These are phyloP conservation scores for Zaprionus africanus DNA, from an alignment of 1,140 invertebrate genomes.

Conservation along the genomic window DNA sequence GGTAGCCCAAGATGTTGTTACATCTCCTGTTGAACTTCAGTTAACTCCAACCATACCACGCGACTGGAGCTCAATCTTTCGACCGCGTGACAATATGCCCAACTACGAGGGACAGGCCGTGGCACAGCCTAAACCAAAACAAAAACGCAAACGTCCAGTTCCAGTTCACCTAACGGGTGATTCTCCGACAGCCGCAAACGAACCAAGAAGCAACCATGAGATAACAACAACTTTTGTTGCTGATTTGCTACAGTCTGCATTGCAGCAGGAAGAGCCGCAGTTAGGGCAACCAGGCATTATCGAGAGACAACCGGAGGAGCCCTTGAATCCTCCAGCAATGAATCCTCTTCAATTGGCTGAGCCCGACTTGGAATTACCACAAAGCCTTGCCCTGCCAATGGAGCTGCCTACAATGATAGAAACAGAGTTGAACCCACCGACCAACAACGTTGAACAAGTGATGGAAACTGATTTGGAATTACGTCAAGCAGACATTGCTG, in stretches of 20 bases:
- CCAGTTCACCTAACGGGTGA: not conserved
- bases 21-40: not conserved
- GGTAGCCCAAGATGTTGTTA: not conserved
- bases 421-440: not conserved
- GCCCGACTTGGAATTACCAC: not conserved
- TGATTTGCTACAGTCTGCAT: slow-evolving; percentile 31
- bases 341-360: not conserved
- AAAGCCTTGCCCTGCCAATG: not conserved
- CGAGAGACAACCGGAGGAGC: not conserved
- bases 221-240: slow-evolving; percentile 36
- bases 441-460: not conserved
- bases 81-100: slow-evolving; percentile 19
- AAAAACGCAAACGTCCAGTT: not conserved
- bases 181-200: not conserved
- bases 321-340: not conserved
- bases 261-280: not conserved
- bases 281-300: not conserved
- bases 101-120: slow-evolving; percentile 24
- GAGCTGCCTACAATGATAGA: not conserved
- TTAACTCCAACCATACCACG: not conserved
- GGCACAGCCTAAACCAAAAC: not conserved
- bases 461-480: not conserved
- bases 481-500: not conserved
- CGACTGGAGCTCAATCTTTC: slow-evolving; percentile 50
- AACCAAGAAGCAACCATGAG: slow-evolving; percentile 20